phyloP scores from a whole-genome alignment of 2,888 invertebrate genomes.

The Rhingia campestris region DNA sequence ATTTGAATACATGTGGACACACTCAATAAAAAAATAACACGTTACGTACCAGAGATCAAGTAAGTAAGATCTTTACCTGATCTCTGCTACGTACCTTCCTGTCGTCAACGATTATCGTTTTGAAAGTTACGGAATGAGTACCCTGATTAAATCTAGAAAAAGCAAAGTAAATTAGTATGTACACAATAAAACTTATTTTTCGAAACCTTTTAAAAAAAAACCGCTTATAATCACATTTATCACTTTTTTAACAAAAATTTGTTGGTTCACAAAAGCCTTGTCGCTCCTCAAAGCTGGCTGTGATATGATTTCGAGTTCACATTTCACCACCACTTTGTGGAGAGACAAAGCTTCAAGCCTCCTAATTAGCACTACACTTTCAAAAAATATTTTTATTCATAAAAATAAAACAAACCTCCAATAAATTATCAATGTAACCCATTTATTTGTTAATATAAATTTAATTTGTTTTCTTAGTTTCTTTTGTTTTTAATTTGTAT shows the following conservation, averaged over 20 bases:
- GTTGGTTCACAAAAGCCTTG: conserved; percentile 71
- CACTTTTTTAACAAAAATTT: background rate
- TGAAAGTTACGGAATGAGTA: too few species aligned
- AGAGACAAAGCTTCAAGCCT: conserved; percentile 75
- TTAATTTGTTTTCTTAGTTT: conserved; percentile 33
- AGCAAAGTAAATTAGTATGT: too few species aligned
- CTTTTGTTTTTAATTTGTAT: conserved; percentile 54
- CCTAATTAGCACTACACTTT: background rate
- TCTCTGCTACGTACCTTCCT: too few species aligned
- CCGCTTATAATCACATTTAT: too few species aligned
- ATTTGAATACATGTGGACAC: too few species aligned
- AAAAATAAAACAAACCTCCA: conserved; percentile 14
- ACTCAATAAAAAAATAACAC: too few species aligned
- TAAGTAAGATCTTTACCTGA: too few species aligned
- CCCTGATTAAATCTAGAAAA: too few species aligned
- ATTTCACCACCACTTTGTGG: conserved; percentile 79
- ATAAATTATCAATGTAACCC: conserved; percentile 61
- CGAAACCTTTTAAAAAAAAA: too few species aligned
- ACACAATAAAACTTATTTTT: too few species aligned
- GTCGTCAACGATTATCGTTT: too few species aligned
- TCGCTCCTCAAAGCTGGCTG: conserved; percentile 81
- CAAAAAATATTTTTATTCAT: background rate
- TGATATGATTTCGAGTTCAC: conserved; percentile 78
- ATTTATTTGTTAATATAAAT: conserved; percentile 66
- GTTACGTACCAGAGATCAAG: too few species aligned